Conservation (phyloP, 2,797 vertebrate genomes). For the Anabacerthia variegaticeps region DNA sequence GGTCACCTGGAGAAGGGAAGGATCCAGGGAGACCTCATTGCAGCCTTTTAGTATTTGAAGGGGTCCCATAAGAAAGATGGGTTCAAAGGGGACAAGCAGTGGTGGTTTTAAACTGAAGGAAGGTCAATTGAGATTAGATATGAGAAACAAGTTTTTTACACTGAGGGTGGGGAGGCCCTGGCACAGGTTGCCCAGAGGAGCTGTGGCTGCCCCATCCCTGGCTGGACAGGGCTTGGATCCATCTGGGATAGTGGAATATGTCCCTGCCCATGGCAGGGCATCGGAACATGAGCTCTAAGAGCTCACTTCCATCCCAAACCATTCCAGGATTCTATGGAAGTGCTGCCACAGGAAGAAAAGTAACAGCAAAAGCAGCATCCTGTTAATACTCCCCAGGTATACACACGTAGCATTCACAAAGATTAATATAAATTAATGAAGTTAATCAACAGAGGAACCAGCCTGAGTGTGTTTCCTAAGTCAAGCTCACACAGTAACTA, state of each 20-base stretch:
- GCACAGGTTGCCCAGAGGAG: fast-evolving
- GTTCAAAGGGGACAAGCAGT: background rate
- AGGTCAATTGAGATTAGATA: background rate
- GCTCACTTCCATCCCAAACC: background rate
- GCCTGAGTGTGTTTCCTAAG: background rate
- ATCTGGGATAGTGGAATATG: fast-evolving
- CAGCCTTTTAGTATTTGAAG: background rate
- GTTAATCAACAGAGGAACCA: background rate
- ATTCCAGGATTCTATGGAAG: background rate
- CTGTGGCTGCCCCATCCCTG: background rate
- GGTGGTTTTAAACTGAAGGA: background rate
- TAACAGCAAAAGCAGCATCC: background rate
- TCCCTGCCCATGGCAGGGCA: fast-evolving
- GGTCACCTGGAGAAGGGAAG: background rate
- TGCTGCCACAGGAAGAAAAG: background rate
- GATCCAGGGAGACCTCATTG: background rate
- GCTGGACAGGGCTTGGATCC: fast-evolving
- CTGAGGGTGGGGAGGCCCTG: fast-evolving
- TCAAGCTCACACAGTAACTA: background rate
- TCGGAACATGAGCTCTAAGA: background rate
- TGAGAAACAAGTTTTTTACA: background rate
- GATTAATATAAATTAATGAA: background rate
- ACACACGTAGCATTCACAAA: fast-evolving
- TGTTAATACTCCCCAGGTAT: background rate
- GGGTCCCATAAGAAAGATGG: background rate